Evolutionary conservation across 53 echinoderm and acorn worm genomes (phyloP).

Genomic region (Temnopleurus reevesii): DNA sequence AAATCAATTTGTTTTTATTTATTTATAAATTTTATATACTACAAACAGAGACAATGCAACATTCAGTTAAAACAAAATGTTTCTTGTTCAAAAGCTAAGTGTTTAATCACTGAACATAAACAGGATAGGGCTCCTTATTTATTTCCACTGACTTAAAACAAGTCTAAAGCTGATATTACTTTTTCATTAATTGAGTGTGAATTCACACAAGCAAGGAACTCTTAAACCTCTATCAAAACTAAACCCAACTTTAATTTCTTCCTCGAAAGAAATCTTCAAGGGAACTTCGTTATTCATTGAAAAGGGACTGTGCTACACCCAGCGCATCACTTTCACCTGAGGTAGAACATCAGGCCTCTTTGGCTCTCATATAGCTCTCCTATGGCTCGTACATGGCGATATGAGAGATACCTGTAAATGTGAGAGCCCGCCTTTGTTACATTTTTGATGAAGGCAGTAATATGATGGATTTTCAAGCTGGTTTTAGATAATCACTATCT

Average conservation of each 20-base stretch:
- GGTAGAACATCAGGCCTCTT: too few species aligned
- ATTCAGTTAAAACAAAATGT: too few species aligned
- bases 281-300: slow-evolving; percentile 15
- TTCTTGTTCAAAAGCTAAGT: too few species aligned
- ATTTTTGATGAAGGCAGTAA: slow-evolving; percentile 25
- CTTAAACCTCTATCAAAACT: neutral
- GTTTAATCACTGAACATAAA: too few species aligned
- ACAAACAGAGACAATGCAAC: too few species aligned
- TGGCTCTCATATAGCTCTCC: neutral
- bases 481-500: neutral
- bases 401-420: neutral
- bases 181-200: neutral
- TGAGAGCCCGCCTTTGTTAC: neutral
- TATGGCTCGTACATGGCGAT: neutral
- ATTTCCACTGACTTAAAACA: neutral
- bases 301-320: neutral
- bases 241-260: neutral
- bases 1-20: too few species aligned
- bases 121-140: neutral
- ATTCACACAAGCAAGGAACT: neutral
- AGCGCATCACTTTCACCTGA: neutral
- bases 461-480: slow-evolving; percentile 9
- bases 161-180: neutral
- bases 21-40: too few species aligned
- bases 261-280: neutral